Base-by-base conservation (phyloP, 2,797 vertebrate genomes). In the Premnoplex brunnescens region DNA sequence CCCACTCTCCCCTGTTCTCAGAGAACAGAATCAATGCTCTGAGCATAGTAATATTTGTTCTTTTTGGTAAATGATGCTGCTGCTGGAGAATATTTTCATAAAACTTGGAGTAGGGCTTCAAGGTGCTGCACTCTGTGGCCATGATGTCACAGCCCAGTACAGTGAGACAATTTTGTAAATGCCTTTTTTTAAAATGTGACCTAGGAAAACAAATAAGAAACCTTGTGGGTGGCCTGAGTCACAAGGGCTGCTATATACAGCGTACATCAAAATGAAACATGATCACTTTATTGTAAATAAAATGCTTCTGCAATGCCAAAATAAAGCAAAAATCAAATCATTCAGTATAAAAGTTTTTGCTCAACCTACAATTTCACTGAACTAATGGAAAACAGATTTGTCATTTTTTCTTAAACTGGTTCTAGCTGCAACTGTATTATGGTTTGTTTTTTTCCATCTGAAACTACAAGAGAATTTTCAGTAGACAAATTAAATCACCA, bases 41-140 rank as follows among this genome's bases (percentile, higher is more conserved):
- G 36, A 66, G 64, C 80, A 37, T 89, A n/a, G 43, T 18, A 46
- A 46, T 46, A 98, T 97, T 94, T 98, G 97, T 59, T 98, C 97
- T 87, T 96, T 98, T 87, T 97, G 97, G 84, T 92, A 97, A 95
- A 78, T 51, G 46, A 10, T 93, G 97, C 23, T 97, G 41, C 43
- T 98, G 98, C 78, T 96, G 97, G 75, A 98, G 95, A 66, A 98
- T 94, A 12, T 98, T 98, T 93, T 98, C 98, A 9, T 98, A 98
- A 93, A 98, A 98, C 96, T 96, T 97, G 5, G 98, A 98, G 78
- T 98, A 98, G 59, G 96, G 96, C 95, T 98, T 95, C 54, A 98
- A 98, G 96, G 89, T 97, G 89, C 97, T 98, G 56, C 56, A 60
- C 87, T 98, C 98, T 87, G 97, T 97, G 62, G 96, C 97, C 95